Evolutionary conservation across 2,797 vertebrate genomes (phyloP).

Genomic region (Podarcis lilfordi): DNA sequence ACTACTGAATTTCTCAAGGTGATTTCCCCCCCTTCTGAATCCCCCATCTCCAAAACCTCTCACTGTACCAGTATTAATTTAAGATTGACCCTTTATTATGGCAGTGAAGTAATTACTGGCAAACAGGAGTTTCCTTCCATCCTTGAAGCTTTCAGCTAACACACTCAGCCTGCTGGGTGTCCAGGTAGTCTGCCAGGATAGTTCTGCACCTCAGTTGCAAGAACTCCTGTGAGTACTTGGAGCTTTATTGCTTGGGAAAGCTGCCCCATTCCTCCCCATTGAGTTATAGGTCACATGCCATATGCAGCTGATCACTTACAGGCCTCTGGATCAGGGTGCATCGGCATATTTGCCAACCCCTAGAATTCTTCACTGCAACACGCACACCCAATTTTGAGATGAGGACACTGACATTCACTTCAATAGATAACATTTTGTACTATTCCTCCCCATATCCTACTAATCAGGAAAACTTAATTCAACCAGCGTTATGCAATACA

Average conservation of each 20-base stretch:
- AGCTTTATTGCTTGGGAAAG: neutral
- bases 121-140: neutral
- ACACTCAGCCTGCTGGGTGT: no score
- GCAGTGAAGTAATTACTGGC: neutral
- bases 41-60: neutral
- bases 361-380: neutral
- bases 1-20: slow-evolving; percentile 66
- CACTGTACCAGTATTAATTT: neutral
- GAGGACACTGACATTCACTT: neutral
- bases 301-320: neutral
- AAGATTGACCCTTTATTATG: neutral
- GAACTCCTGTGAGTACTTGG: neutral
- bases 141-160: neutral
- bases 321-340: neutral
- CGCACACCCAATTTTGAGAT: neutral
- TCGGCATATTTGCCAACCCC: no score
- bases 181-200: neutral
- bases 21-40: neutral
- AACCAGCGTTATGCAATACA: no score
- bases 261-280: no score
- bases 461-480: neutral
- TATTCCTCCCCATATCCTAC: neutral
- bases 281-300: neutral
- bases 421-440: neutral
- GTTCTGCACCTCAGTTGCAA: no score